Base-by-base conservation (phyloP, 2,888 invertebrate species). In the Chouioia cunea region DNA sequence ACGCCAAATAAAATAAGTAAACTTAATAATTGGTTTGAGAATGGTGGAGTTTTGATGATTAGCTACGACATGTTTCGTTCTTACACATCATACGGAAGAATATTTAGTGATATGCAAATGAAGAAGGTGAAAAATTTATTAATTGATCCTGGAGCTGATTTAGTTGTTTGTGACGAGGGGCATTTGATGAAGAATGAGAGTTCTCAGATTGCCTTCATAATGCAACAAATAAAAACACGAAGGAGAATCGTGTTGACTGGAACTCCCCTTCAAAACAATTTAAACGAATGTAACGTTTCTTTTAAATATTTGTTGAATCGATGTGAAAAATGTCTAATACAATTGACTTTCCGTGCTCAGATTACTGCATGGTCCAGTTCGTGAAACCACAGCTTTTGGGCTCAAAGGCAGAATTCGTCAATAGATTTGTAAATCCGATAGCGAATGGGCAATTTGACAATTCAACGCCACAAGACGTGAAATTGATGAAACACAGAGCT, bases 331-430 rank as follows among this genome's bases (percentile, higher is more conserved):
- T 52, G 12, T 44, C 4, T 62, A 8, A 10, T 10, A 18, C 20
- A 36, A 16, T 16, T 46, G 12, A 14, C 22, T 60, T 18, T 53
- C 44, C 56, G 10, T 86, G 36, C 6, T 36, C 36, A 95, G 94
- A 97, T 86, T 96, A 96, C 87, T 96, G 96, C 87, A 98, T 99
- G 98, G 95, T 98, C 43, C 93, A 95, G 80, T 97, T 98, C 86
- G 96, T 98, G 69, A 97, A 97, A 86, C 97, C 97, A 2, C 95
- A 93, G 86, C 87, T 99, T 12, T 88, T 98, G 63, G 93, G 93
- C 14, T 96, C 95, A 43, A 92, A 92, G 84, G 94, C 93, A 79
- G 97, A 98, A 86, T 98, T 97, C 83, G 86, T 90, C 76, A 97
- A 97, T 82, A 89, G 97, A 52, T 98, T 98, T 85, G 95, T 95